Evolutionary conservation across 2,797 vertebrate species (phyloP).

Genomic region (Aphelocoma californica): DNA sequence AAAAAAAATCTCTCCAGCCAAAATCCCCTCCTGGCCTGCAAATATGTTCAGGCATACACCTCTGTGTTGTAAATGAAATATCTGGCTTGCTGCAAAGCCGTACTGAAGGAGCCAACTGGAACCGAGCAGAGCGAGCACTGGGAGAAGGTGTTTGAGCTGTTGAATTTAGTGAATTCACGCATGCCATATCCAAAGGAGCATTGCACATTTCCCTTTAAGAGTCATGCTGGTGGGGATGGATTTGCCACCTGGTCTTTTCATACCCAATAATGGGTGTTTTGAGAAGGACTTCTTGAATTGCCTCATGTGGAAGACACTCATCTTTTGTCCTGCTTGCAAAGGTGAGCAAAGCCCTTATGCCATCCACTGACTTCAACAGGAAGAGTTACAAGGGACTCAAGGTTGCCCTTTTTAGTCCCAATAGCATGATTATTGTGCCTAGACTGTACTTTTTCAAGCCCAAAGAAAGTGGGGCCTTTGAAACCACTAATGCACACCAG

Average conservation of each 20-base stretch:
- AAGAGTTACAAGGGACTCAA: not conserved
- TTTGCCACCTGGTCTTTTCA: not conserved
- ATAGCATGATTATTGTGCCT: not conserved
- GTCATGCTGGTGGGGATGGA: not conserved
- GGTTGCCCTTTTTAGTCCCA: not conserved
- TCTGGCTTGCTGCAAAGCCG: not conserved
- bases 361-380: not conserved
- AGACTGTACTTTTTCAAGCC: not conserved
- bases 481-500: not conserved
- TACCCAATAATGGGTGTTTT: not conserved
- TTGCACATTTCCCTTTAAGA: not conserved
- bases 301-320: not conserved
- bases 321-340: not conserved
- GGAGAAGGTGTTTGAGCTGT: constrained; percentile 43
- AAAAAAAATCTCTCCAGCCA: not conserved
- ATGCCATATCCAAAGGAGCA: not conserved
- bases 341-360: not conserved
- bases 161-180: not conserved
- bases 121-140: constrained; percentile 20
- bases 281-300: not conserved
- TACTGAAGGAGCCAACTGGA: constrained; percentile 51
- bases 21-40: constrained; percentile 57
- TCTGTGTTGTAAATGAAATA: constrained; percentile 56
- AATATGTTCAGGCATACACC: constrained; percentile 55
- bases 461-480: not conserved